Conservation (phyloP, 1,140 invertebrate species). For the Habropoda laboriosa region DNA sequence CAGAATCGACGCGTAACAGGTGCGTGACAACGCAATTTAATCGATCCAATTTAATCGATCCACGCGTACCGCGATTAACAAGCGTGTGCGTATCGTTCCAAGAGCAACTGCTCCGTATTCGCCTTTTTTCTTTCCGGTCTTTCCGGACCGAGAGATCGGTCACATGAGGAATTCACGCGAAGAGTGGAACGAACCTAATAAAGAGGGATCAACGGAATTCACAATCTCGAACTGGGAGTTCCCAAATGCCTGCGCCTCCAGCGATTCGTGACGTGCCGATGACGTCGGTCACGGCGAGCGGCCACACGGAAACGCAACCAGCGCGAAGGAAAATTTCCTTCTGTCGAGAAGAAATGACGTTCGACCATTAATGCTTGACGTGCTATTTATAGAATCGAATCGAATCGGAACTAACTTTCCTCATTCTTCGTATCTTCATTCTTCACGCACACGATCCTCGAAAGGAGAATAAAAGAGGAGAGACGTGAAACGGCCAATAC, state of each 20-base stretch:
- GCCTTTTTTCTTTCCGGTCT: background rate
- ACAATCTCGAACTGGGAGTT: conserved; percentile 38
- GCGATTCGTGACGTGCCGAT: conserved; percentile 20
- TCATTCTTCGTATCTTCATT: too few relatives aligned
- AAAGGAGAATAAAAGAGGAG: background rate
- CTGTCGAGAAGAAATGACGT: background rate
- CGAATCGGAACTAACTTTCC: background rate
- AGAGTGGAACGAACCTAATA: conserved; percentile 35
- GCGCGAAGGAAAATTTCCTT: conserved; percentile 36
- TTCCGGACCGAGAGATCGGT: background rate
- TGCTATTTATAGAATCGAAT: conserved; percentile 27
- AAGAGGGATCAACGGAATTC: conserved; percentile 29
- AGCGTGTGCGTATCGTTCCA: background rate
- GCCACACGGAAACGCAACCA: conserved; percentile 20
- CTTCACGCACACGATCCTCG: too few relatives aligned
- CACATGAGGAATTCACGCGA: conserved; percentile 40
- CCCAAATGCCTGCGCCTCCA: conserved; percentile 23
- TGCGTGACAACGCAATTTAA: conserved; percentile 1
- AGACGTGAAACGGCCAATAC: background rate
- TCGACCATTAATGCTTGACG: background rate
- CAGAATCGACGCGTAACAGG: conserved; percentile 16
- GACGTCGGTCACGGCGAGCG: conserved; percentile 35
- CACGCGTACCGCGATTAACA: conserved; percentile 9
- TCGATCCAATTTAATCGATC: background rate
- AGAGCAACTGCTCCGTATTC: background rate